Conservation (phyloP, 2,888 invertebrate genomes). For the Heteromyza rotundicornis region DNA sequence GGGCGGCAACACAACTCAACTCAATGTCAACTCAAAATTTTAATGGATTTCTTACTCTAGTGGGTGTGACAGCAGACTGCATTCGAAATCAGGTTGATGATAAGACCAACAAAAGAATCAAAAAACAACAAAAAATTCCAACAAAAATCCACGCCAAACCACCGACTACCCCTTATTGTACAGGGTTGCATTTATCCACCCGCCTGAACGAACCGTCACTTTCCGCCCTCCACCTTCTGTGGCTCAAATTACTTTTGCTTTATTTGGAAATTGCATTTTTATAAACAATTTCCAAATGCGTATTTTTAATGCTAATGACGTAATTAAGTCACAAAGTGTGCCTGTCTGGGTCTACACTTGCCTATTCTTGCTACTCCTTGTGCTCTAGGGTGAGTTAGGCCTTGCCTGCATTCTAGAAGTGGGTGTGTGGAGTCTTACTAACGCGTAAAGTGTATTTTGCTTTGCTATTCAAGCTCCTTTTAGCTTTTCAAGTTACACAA, state of each 20-base stretch:
- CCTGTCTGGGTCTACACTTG: too few species aligned
- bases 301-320: background rate
- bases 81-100: background rate
- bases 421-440: too few species aligned
- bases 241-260: background rate
- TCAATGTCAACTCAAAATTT: background rate
- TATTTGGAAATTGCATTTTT: background rate
- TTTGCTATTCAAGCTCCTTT: too few species aligned
- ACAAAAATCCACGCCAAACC: background rate
- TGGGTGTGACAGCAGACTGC: background rate
- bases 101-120: background rate
- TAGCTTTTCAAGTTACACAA: too few species aligned
- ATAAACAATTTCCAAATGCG: constrained; percentile 1
- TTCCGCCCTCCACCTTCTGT: background rate
- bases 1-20: background rate
- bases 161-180: background rate
- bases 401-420: too few species aligned
- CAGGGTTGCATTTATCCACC: too few species aligned
- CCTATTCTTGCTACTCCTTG: too few species aligned
- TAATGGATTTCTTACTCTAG: constrained; percentile 1
- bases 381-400: too few species aligned
- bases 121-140: background rate
- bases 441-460: too few species aligned
- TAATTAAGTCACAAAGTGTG: background rate
- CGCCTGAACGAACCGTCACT: too few species aligned